Conservation (phyloP, 1,140 invertebrate genomes). For the Ectropis grisescens region DNA sequence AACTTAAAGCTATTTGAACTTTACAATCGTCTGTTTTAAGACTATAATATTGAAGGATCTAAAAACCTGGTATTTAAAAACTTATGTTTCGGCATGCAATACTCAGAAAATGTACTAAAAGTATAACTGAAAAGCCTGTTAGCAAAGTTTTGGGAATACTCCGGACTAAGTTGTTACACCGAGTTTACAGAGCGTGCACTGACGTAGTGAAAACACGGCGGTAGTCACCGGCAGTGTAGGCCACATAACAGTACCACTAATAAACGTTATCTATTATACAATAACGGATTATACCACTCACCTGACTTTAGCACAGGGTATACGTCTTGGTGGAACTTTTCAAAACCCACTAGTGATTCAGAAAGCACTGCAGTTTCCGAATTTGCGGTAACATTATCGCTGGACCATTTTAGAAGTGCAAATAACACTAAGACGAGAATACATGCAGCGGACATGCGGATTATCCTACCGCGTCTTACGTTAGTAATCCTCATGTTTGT, state of each 20-base stretch:
- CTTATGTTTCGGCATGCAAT: too few relatives aligned
- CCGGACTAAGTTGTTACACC: too few relatives aligned
- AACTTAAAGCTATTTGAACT: too few relatives aligned
- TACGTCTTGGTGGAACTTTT: slow-evolving; percentile 44
- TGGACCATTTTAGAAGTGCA: slow-evolving; percentile 47
- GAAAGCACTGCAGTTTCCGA: slow-evolving; percentile 19
- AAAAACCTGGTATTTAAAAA: too few relatives aligned
- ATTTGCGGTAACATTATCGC: slow-evolving; percentile 20
- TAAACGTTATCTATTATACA: slow-evolving; percentile 14
- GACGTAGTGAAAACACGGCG: too few relatives aligned
- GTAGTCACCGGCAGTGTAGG: slow-evolving; percentile 28
- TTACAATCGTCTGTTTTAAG: too few relatives aligned
- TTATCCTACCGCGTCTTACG: slow-evolving; percentile 48
- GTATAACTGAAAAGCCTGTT: too few relatives aligned
- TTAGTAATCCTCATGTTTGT: slow-evolving; percentile 57
- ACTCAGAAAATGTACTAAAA: too few relatives aligned
- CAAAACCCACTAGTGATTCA: slow-evolving; percentile 24
- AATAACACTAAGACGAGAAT: slow-evolving; percentile 47
- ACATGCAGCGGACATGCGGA: slow-evolving; percentile 35
- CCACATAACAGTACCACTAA: slow-evolving; percentile 34
- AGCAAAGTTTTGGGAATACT: too few relatives aligned
- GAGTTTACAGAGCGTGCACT: too few relatives aligned
- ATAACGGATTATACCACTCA: slow-evolving; percentile 6
- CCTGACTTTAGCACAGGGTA: slow-evolving; percentile 41
- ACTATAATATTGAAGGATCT: too few relatives aligned